A percentile compares a stretch with the other conserved stretches of the same genome.
phyloP scores from a whole-genome alignment of 2,888 invertebrate genomes.

The Flabesymbios commensalis region DNA sequence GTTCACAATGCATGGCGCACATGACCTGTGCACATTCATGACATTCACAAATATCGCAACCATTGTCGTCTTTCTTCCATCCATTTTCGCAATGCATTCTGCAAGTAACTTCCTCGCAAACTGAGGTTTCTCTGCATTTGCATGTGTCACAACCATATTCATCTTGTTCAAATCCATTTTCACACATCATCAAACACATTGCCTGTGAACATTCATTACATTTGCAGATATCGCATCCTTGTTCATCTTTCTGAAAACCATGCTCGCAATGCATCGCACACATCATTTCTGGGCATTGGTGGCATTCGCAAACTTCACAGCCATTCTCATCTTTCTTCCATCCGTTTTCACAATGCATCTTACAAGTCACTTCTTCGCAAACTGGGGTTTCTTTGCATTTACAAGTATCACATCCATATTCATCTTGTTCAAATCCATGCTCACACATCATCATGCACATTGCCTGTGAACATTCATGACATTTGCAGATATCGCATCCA shows the following conservation, averaged over 20 bases:
- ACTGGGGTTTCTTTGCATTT: constrained; percentile 8
- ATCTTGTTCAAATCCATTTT: constrained; percentile 16
- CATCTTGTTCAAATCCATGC: constrained; percentile 16
- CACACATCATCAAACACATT: constrained; percentile 11
- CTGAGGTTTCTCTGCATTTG: constrained; percentile 4
- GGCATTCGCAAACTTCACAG: constrained; percentile 16
- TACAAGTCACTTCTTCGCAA: background rate
- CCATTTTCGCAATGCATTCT: constrained; percentile 16
- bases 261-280: constrained; percentile 6
- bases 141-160: constrained; percentile 17
- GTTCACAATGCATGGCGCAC: constrained; percentile 15
- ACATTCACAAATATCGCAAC: constrained; percentile 20
- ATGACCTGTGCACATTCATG: background rate
- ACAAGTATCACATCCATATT: constrained; percentile 16
- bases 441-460: constrained; percentile 15
- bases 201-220: constrained; percentile 1
- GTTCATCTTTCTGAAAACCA: constrained; percentile 13
- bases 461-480: background rate
- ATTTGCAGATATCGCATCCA: constrained; percentile 9
- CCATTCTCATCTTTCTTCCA: constrained; percentile 15
- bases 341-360: constrained; percentile 18
- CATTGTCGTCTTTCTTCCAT: constrained; percentile 14
- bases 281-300: background rate
- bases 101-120: too few species aligned
- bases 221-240: constrained; percentile 17